These are phyloP conservation scores for Grus americana DNA, from an alignment of 2,113 vertebrate species.

Conservation along the genomic window DNA sequence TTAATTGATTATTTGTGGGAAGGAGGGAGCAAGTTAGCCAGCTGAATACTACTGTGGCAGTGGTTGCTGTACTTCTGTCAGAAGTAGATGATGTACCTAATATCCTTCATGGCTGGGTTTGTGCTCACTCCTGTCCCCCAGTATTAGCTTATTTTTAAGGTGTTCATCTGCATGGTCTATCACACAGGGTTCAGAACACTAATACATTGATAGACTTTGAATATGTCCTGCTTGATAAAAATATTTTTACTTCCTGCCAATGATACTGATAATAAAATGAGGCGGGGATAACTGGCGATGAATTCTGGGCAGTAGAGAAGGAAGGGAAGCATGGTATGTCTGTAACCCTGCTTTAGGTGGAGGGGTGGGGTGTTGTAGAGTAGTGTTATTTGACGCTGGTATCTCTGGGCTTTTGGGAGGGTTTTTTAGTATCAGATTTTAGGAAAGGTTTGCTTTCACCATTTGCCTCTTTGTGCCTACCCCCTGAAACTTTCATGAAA, in stretches of 20 bases:
- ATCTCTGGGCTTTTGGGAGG: neutral
- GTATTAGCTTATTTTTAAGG: neutral
- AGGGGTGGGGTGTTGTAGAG: neutral
- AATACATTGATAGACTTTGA: neutral
- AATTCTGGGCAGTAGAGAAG: neutral
- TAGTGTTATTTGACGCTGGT: neutral
- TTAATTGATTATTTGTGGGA: neutral
- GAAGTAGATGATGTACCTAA: neutral
- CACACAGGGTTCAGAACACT: neutral
- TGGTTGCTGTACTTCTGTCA: neutral
- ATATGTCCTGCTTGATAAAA: neutral
- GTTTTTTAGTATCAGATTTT: neutral
- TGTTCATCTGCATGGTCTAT: neutral
- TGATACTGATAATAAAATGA: neutral
- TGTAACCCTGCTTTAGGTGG: neutral
- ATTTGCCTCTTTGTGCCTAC: neutral
- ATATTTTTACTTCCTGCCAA: neutral
- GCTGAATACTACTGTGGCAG: neutral
- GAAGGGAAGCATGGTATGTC: neutral
- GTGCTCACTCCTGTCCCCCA: neutral
- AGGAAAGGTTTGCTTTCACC: neutral
- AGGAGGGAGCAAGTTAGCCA: neutral
- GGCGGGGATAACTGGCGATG: neutral
- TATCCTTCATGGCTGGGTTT: neutral
- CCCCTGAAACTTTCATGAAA: neutral